These are phyloP conservation scores for Oscheius sp. DNA, from an alignment of 2,888 invertebrate species.

Conservation along the genomic window DNA sequence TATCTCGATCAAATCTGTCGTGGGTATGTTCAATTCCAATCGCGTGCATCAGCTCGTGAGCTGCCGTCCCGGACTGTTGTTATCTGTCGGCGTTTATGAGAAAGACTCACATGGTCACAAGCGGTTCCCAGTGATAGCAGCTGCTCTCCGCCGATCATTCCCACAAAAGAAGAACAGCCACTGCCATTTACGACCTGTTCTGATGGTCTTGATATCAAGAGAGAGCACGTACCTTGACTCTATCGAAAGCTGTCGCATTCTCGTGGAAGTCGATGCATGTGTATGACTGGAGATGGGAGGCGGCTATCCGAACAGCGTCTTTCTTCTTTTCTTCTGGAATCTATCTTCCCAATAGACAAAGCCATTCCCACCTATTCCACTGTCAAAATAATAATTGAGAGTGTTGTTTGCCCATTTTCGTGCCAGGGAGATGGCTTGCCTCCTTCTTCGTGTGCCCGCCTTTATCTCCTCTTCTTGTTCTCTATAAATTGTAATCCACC, in stretches of 20 bases:
- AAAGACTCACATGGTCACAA: constrained; percentile 18
- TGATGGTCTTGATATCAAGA: neutral
- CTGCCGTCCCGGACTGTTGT: constrained; percentile 15
- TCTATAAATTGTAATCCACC: neutral
- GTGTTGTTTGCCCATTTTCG: constrained; percentile 15
- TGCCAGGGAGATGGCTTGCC: constrained; percentile 24
- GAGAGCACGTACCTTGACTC: constrained; percentile 16
- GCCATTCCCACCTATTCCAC: neutral
- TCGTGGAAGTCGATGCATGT: constrained; percentile 20
- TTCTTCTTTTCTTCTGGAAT: neutral
- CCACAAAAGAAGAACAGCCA: constrained; percentile 21
- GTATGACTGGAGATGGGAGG: neutral
- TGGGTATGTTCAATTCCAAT: constrained; percentile 28
- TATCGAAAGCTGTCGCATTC: constrained; percentile 12
- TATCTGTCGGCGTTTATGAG: neutral
- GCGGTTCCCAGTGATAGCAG: constrained; percentile 14
- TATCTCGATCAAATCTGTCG: constrained; percentile 30
- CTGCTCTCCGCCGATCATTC: constrained; percentile 32
- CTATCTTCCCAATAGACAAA: neutral
- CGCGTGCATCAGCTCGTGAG: constrained; percentile 23
- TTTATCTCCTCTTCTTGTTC: constrained; percentile 18
- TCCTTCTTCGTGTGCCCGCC: neutral
- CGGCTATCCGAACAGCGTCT: neutral
- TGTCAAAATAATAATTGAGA: constrained; percentile 18
- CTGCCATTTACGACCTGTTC: constrained; percentile 6